Percentiles rank a stretch among this genome's conserved stretches.
Conservation (phyloP, 2,888 invertebrate genomes). For the Zelleria hepariella region DNA sequence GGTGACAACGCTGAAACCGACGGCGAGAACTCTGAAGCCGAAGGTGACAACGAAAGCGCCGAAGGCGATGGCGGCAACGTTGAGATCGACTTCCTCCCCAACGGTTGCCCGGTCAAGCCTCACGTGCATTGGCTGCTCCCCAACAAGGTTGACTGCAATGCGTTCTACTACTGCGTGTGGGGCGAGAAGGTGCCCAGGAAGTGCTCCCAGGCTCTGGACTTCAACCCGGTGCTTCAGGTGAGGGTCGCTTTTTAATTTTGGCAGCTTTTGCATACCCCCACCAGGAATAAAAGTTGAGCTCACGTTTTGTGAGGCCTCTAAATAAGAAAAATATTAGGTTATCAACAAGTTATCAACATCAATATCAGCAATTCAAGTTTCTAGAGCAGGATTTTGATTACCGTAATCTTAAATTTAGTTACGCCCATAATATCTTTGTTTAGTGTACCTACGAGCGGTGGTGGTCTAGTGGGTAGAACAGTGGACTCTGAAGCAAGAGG, state of each 20-base stretch:
- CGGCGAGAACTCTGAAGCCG: not conserved
- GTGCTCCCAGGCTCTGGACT: slow-evolving; percentile 34
- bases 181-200: slow-evolving; percentile 29
- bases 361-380: no score
- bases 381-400: no score
- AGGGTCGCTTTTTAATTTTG: slow-evolving; percentile 6
- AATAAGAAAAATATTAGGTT: no score
- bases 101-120: slow-evolving; percentile 48
- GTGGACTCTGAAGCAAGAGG: no score
- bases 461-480: no score
- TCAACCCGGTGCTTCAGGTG: slow-evolving; percentile 42
- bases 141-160: slow-evolving; percentile 34
- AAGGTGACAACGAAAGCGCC: not conserved
- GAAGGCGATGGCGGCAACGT: not conserved
- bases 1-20: slow-evolving; percentile 4
- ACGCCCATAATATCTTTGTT: no score
- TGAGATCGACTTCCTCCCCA: slow-evolving; percentile 27
- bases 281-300: no score
- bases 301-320: no score
- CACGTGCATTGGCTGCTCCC: slow-evolving; percentile 46
- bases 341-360: no score
- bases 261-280: not conserved
- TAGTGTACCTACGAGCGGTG: no score
- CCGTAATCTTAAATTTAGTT: no score
- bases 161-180: slow-evolving; percentile 53